Evolutionary conservation across 2,888 invertebrate genomes (phyloP).

Genomic region (Athripsodes cinereus): DNA sequence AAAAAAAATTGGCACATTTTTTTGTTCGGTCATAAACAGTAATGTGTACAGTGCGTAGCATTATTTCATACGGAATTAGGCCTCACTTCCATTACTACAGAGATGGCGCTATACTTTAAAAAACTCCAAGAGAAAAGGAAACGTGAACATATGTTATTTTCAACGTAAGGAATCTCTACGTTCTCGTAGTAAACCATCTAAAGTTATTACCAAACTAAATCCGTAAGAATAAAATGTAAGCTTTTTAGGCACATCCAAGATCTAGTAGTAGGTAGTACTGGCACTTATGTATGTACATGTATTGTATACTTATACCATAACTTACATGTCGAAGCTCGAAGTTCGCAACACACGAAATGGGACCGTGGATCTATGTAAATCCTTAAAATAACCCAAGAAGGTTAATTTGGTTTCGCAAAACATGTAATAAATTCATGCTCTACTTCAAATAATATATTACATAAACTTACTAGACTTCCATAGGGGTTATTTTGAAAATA

Average conservation of each 20-base stretch:
- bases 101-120: too few species aligned
- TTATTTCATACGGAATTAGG: too few species aligned
- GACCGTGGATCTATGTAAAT: background rate
- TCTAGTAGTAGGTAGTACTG: background rate
- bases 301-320: too few species aligned
- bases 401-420: background rate
- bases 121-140: background rate
- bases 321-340: background rate
- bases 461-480: too few species aligned
- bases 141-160: background rate
- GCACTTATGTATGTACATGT: too few species aligned
- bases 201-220: constrained; percentile 1
- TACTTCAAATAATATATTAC: too few species aligned
- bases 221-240: background rate
- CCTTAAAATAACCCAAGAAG: background rate
- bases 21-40: too few species aligned
- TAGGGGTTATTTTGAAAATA: too few species aligned
- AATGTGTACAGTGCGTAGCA: too few species aligned
- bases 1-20: too few species aligned
- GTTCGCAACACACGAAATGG: background rate
- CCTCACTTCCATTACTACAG: too few species aligned
- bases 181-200: background rate
- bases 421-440: background rate
- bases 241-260: background rate
- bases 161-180: background rate